Evolutionary conservation across 2,888 invertebrate genomes (phyloP), one percentile per base, ranked within the genome.

Genomic region (Mesorhabditis spiculigera): DNA sequence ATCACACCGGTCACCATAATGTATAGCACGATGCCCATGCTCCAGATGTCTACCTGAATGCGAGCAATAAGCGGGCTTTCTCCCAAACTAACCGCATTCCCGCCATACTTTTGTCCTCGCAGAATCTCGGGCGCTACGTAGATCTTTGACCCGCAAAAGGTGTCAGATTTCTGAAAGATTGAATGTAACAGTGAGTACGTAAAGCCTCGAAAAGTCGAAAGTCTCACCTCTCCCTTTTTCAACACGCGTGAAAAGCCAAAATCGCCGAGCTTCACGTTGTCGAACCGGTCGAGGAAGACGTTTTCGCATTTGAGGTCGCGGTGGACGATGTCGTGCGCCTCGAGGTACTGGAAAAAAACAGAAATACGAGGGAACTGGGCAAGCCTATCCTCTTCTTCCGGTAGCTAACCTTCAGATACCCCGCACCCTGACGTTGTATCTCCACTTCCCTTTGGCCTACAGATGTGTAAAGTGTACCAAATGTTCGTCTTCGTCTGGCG

Each of bases 51-150:
- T 1, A 87, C 87, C 5, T 50, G 28, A 5, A 65, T 65, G 42
- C 5, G 28, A 28, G 28, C 28, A 28, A 28, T 28, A 28, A 28
- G 28, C 28, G 1, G 28, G 28, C 28, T 28, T 28, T 28, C 28
- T 28, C 13, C 58, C 16, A 6, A 61, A 63, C 70, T 41, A 41
- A 71, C 75, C 45, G 86, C 81, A 4, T 86, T 84, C 5, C 86
- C 85, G 65, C 83, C 80, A 78, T 88, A 89, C 5, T 86, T 85
- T 65, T 90, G 89, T 0, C 92, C 93, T 84, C 92, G 91, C 64
- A 93, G 88, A 72, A 94, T 91, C 87, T 94, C 93, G 0, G 93
- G 93, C 0, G 93, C 92, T 0, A 92, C 93, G 86, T 94, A 94
- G 5, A 93, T 92, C 13, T 93, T 88, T 13, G 93, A 93, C 0